phyloP scores from a whole-genome alignment of 2,888 invertebrate genomes.

The Schrankia costaestrigalis region DNA sequence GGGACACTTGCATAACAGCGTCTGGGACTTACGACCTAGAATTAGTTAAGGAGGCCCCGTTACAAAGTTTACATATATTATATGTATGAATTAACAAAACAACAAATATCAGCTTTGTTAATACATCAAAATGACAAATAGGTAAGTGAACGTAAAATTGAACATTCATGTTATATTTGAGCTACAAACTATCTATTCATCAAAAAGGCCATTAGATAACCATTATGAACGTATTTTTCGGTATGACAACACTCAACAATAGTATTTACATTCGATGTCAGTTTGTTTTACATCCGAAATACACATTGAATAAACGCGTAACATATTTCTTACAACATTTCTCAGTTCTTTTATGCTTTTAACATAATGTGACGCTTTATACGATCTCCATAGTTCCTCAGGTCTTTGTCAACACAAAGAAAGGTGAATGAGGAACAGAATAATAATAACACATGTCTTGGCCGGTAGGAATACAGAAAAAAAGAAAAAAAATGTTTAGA shows the following conservation, averaged over 20 bases:
- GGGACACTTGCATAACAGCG: too few relatives aligned
- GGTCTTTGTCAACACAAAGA: constrained; percentile 64
- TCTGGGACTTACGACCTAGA: too few relatives aligned
- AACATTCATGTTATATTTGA: constrained; percentile 28
- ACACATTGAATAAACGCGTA: constrained; percentile 73
- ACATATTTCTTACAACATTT: constrained; percentile 71
- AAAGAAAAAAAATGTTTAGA: constrained; percentile 56
- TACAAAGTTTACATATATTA: too few relatives aligned
- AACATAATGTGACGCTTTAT: constrained; percentile 72
- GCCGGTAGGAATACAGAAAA: constrained; percentile 60
- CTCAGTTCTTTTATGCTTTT: constrained; percentile 63
- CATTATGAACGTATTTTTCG: constrained; percentile 71
- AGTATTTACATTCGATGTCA: constrained; percentile 80
- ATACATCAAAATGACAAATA: too few relatives aligned
- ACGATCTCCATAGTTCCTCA: constrained; percentile 66
- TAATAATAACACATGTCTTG: constrained; percentile 71
- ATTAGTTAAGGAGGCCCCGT: too few relatives aligned
- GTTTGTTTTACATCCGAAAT: constrained; percentile 79
- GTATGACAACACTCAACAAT: constrained; percentile 74
- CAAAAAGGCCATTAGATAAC: constrained; percentile 68
- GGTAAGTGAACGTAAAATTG: not conserved
- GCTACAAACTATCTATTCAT: constrained; percentile 48
- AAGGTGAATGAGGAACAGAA: constrained; percentile 72
- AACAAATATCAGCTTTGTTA: too few relatives aligned
- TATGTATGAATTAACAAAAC: too few relatives aligned